Evolutionary conservation across 2,888 invertebrate genomes (phyloP).

Genomic region (Lapara coniferarum): DNA sequence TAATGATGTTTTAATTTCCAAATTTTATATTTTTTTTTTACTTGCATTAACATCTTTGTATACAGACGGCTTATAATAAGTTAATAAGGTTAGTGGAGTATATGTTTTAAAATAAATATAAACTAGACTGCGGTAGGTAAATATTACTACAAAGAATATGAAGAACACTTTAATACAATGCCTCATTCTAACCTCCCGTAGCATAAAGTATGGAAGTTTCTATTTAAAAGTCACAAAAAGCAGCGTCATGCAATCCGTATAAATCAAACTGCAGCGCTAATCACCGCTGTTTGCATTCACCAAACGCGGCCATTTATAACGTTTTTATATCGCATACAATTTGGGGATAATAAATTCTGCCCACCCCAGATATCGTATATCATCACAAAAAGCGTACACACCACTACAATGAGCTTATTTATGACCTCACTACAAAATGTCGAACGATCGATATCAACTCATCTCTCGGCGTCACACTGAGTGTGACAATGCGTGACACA

Average conservation of each 20-base stretch:
- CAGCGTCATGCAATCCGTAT: slow-evolving; percentile 18
- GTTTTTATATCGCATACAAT: slow-evolving; percentile 34
- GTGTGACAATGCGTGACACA: slow-evolving; percentile 71
- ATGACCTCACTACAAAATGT: slow-evolving; percentile 78
- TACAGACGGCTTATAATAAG: no score
- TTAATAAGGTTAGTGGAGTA: no score
- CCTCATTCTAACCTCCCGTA: background rate
- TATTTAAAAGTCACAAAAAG: slow-evolving; percentile 4
- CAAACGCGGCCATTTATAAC: slow-evolving; percentile 50
- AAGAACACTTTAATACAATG: background rate
- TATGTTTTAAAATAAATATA: no score
- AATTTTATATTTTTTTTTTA: no score
- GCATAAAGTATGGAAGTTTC: background rate
- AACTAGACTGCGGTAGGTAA: background rate
- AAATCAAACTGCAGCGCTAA: slow-evolving; percentile 39
- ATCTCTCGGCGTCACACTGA: slow-evolving; percentile 70
- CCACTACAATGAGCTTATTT: slow-evolving; percentile 76
- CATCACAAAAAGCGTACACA: slow-evolving; percentile 71
- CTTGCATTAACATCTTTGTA: no score
- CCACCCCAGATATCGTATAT: slow-evolving; percentile 70
- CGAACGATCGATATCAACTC: slow-evolving; percentile 80
- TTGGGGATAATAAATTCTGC: slow-evolving; percentile 58
- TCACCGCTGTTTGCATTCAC: slow-evolving; percentile 44
- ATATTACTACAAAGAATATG: background rate
- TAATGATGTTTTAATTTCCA: no score